These are phyloP conservation scores for Corythoichthys intestinalis DNA, from an alignment of 2,113 vertebrate species.

Conservation along the genomic window DNA sequence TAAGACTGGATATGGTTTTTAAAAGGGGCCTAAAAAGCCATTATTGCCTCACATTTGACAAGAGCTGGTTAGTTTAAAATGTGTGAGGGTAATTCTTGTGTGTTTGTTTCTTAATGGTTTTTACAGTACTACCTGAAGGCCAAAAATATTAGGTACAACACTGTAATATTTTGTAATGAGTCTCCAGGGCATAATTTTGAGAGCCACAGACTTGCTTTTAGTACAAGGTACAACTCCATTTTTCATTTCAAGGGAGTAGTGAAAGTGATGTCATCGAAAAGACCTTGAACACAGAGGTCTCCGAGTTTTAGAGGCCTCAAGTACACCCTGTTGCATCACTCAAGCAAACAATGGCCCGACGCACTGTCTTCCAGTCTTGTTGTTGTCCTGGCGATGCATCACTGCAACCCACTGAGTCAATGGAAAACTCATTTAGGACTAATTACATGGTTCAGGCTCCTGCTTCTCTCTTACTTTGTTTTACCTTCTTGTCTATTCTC, in stretches of 20 bases:
- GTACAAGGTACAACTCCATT: too few relatives aligned
- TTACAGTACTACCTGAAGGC: slow-evolving; percentile 19
- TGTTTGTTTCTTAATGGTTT: slow-evolving; percentile 20
- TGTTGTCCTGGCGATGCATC: slow-evolving; percentile 66
- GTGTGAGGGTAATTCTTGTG: slow-evolving; percentile 2
- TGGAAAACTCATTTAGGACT: slow-evolving; percentile 90
- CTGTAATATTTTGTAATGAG: slow-evolving; percentile 6
- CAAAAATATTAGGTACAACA: background rate
- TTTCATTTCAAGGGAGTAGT: too few relatives aligned
- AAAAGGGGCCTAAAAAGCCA: background rate
- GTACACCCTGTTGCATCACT: slow-evolving; percentile 19
- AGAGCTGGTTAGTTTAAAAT: background rate
- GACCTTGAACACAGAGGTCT: slow-evolving; percentile 2
- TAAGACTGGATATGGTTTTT: background rate
- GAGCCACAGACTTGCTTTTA: background rate
- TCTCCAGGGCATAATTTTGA: slow-evolving; percentile 8
- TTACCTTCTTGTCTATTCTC: slow-evolving; percentile 54
- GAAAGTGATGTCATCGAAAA: background rate
- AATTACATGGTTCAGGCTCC: slow-evolving; percentile 74
- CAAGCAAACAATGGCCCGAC: slow-evolving; percentile 27
- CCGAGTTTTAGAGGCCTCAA: background rate
- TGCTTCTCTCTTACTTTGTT: slow-evolving; percentile 49
- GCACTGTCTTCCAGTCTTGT: slow-evolving; percentile 23
- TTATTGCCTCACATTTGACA: background rate
- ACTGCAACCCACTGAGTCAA: slow-evolving; percentile 66